Conservation (phyloP, 2,888 invertebrate species). For the Dorcus hopei region DNA sequence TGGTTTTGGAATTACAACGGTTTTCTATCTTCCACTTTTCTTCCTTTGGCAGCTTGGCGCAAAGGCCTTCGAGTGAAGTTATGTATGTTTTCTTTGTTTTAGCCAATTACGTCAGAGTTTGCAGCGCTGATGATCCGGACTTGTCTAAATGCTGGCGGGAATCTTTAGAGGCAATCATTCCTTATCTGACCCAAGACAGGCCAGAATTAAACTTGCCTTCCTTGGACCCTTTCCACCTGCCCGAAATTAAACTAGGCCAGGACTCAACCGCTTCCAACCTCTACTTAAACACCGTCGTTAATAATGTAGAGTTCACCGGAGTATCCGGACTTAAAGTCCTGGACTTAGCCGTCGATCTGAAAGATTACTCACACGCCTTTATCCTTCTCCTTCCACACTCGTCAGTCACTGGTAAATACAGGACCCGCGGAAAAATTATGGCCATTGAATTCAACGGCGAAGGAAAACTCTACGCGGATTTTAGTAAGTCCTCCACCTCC, state of each 20-base stretch:
- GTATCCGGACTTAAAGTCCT: conserved; percentile 11
- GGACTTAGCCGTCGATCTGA: not conserved
- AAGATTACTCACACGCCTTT: not conserved
- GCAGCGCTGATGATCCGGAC: conserved; percentile 36
- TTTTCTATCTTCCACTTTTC: too few species aligned
- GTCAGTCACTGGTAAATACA: conserved; percentile 33
- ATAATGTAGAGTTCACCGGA: too few species aligned
- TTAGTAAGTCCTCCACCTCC: not conserved
- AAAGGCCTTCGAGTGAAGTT: too few species aligned
- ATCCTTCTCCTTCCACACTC: conserved; percentile 19
- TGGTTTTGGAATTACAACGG: too few species aligned
- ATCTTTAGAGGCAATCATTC: conserved; percentile 32
- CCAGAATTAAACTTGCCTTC: conserved; percentile 39
- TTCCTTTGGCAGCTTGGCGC: too few species aligned
- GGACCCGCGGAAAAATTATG: conserved; percentile 37
- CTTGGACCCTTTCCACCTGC: conserved; percentile 37
- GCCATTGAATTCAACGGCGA: conserved; percentile 26
- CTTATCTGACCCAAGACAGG: conserved; percentile 36
- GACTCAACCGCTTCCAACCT: conserved; percentile 24
- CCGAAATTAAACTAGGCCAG: conserved; percentile 33
- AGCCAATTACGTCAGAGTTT: conserved; percentile 24
- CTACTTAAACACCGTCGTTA: conserved; percentile 14
- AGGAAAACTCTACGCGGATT: conserved; percentile 12
- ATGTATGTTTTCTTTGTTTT: not conserved
- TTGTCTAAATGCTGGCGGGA: conserved; percentile 37